phyloP scores from a whole-genome alignment of 2,797 vertebrate genomes.

The Mico argentatus region DNA sequence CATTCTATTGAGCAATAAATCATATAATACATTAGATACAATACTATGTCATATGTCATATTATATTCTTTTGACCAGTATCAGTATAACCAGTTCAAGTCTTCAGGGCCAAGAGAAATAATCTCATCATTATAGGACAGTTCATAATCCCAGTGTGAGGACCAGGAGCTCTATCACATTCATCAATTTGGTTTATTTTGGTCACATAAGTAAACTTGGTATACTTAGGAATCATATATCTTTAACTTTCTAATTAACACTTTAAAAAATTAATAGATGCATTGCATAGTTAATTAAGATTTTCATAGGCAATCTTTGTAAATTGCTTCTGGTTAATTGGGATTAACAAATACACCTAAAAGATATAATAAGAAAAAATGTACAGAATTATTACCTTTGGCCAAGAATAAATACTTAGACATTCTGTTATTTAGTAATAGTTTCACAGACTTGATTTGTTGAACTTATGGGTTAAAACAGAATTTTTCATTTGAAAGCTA shows the following conservation, averaged over 20 bases:
- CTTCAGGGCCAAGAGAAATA: background rate
- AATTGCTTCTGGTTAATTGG: background rate
- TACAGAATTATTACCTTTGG: background rate
- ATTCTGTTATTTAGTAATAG: conserved; percentile 61
- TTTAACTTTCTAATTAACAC: background rate
- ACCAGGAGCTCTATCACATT: background rate
- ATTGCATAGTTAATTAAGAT: background rate
- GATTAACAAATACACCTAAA: background rate
- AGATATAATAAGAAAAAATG: background rate
- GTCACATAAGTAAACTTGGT: background rate
- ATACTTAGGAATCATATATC: background rate
- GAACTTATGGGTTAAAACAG: conserved; percentile 75
- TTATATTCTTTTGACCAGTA: background rate
- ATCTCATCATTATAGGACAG: background rate
- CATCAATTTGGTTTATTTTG: background rate
- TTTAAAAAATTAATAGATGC: background rate
- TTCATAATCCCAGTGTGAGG: background rate
- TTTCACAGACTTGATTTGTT: conserved; percentile 72
- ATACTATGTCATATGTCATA: background rate
- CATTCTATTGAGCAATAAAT: background rate
- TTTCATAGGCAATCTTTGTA: background rate
- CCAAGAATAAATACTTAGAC: background rate
- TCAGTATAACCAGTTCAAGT: background rate
- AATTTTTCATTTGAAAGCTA: conserved; percentile 72
- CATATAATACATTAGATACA: background rate